Base-by-base conservation (phyloP, 2,888 invertebrate species). In the Pristionchus fissidentatus region DNA sequence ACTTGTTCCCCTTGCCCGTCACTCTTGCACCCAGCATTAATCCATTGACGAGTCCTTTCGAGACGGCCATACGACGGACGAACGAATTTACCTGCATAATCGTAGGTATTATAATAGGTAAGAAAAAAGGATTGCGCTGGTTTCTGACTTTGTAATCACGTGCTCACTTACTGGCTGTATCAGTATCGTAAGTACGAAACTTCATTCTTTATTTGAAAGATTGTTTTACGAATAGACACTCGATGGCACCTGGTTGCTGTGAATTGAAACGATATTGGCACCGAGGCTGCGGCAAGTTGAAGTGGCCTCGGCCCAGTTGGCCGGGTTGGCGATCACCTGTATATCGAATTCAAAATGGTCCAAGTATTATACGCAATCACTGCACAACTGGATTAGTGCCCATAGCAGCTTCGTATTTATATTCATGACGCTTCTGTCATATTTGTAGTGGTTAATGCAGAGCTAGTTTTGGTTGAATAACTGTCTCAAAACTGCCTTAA, bases 1-100 rank as follows among this genome's bases (percentile, higher is more conserved):
- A 66, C 3, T 66, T 3, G 1, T 66, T 66, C 3, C 22, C 41
- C 13, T 66, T 38, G 2, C 62, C 62, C 15, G 62, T 13, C 1
- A 22, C 38, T 0, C 35, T 66, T 2, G 66, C 66, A 32, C 66
- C 66, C 3, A 66, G 19, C n/a, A 66, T 41, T 15, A 66, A 19
- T 26, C 66, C 66, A 41, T 66, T 66, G 2, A 66, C 13, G 1
- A 41, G 38, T 38, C 66, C 66, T 66, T 66, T 2, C 13, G 66
- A 38, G n/a, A 66, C 66, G 2, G 66, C 66, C 19, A 66, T 1
- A 0, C 41, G 38, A 3, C 66, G 66, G n/a, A 66, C 41, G 66
- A 66, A 66, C 22, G 66, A 66, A 41, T 66, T 66, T 41, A 41
- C 66, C 66, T 66, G 66, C 19, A 62, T 35, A n/a, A n/a, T n/a